phyloP scores from a whole-genome alignment of 2,113 vertebrate species.

The Zosterops pallidus region DNA sequence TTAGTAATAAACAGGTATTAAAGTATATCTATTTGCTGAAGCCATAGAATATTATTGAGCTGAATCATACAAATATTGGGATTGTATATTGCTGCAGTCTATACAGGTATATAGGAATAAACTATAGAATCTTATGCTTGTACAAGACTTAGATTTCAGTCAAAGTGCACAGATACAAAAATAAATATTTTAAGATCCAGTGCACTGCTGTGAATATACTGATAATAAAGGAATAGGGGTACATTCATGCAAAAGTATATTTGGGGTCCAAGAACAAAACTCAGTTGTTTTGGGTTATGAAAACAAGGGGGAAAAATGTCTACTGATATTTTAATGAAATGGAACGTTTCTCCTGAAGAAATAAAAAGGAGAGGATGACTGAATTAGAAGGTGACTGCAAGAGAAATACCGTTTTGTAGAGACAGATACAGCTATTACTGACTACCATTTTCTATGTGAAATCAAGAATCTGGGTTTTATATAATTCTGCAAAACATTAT shows the following conservation, averaged over 20 bases:
- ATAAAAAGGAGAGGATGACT: background rate
- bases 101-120: background rate
- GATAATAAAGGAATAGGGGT: background rate
- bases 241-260: background rate
- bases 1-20: background rate
- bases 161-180: background rate
- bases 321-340: background rate
- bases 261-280: background rate
- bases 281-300: background rate
- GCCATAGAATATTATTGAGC: background rate
- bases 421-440: background rate
- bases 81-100: background rate
- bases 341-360: background rate
- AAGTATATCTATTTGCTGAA: background rate
- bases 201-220: background rate
- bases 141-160: background rate
- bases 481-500: background rate
- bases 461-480: background rate
- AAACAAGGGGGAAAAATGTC: background rate
- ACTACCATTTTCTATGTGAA: background rate
- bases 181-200: background rate
- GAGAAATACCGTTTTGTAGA: background rate
- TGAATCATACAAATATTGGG: background rate
- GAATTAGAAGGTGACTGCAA: background rate
- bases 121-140: background rate